Base-by-base conservation (phyloP, 2,113 vertebrate species). In the Antennarius striatus region DNA sequence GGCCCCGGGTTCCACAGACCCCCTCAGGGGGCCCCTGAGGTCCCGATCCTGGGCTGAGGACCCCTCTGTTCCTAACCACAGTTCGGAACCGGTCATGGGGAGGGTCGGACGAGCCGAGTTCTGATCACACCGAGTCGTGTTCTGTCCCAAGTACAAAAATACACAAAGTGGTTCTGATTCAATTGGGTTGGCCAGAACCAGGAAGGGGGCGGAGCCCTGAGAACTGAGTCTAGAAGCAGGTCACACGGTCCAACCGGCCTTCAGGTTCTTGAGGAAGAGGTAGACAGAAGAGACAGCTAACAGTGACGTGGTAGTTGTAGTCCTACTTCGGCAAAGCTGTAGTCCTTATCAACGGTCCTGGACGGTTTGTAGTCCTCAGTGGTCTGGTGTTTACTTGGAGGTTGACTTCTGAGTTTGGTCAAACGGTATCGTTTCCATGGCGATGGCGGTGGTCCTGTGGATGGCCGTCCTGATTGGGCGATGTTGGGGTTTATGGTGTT, bases 201-300 rank as follows among this genome's bases (percentile, higher is more conserved):
- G 60, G 45, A 80, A 78, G 63, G 52, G 42, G 63, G 80, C 76
- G 61, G 83, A 57, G 22, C 86, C 86, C 81, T 86, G 82, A 84
- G 84, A 86, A 71, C 79, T 30, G 81, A 67, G 83, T 72, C 76
- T 0, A 85, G 79, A 77, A 83, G 62, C 83, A 77, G 82, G 46
- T 52, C 39, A 2, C 9, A 4, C 22, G 17, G 50, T 40, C 54
- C 54, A 50, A 61, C 10, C 56, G 56, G 70, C 63, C 68, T 68
- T 69, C 29, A 47, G 62, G 66, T 65, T 83, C 50, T 84, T 39
- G 71, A 82, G 76, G 76, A 88, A 86, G 89, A 89, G 87, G 85
- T 90, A 89, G 87, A 89, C 86, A 73, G 72, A 79, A 73, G 82
- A 90, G 82, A 90, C 75, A 36, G 71, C 50, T 79, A 88, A 90